Evolutionary conservation across 2,113 vertebrate genomes (phyloP).

Genomic region (Henicopernis longicauda): DNA sequence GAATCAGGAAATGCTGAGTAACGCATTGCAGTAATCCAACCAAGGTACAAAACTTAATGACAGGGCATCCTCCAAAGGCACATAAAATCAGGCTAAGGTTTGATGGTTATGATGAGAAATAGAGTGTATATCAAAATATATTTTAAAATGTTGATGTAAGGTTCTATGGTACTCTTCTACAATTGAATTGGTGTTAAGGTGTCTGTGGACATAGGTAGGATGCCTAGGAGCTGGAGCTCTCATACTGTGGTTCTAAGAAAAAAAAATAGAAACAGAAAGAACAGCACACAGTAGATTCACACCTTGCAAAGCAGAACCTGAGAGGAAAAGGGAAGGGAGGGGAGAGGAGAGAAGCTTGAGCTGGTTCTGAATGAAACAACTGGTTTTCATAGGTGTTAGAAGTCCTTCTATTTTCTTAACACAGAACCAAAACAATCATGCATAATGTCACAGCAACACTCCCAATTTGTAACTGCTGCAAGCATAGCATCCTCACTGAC

Average conservation of each 20-base stretch:
- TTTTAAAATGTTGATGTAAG: neutral
- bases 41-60: neutral
- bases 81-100: neutral
- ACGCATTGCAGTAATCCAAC: neutral
- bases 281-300: neutral
- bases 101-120: neutral
- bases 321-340: neutral
- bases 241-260: neutral
- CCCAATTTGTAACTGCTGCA: accelerated
- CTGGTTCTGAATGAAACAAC: neutral
- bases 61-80: neutral
- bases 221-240: neutral
- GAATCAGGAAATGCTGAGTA: neutral
- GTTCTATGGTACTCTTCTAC: neutral
- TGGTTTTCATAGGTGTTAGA: neutral
- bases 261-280: neutral
- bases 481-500: neutral
- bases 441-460: neutral
- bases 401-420: neutral
- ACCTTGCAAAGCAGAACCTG: neutral
- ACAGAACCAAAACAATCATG: neutral
- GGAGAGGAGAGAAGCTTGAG: neutral
- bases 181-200: neutral
- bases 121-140: neutral
- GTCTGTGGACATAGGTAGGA: neutral